Conservation (phyloP, 2,797 vertebrate genomes). For the Schizopygopsis malacanthus region DNA sequence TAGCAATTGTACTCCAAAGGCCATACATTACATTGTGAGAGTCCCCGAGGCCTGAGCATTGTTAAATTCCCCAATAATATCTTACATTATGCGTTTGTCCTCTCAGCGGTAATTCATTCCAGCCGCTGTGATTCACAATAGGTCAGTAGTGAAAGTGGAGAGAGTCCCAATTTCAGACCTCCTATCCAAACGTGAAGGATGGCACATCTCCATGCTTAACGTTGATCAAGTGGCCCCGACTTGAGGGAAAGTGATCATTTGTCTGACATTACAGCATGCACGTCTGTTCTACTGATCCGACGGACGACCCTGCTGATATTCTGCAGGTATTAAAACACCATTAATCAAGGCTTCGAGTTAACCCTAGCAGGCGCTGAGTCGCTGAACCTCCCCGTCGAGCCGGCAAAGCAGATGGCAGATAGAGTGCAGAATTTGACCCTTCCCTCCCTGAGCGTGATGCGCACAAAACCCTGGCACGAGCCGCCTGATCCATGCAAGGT, state of each 20-base stretch:
- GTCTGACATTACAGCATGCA: conserved; percentile 52
- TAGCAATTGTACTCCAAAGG: conserved; percentile 81
- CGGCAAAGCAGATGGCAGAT: conserved; percentile 75
- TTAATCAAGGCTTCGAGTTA: conserved; percentile 43
- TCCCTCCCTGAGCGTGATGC: conserved; percentile 71
- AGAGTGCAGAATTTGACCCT: conserved; percentile 76
- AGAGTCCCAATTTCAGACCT: conserved; percentile 53
- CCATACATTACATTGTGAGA: conserved; percentile 75
- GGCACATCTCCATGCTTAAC: conserved; percentile 48
- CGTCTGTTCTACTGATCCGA: conserved; percentile 36
- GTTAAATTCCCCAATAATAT: conserved; percentile 85
- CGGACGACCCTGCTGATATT: conserved; percentile 50
- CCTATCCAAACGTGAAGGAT: conserved; percentile 48
- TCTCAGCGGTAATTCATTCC: conserved; percentile 60
- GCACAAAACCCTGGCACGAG: conserved; percentile 70
- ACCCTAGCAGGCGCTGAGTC: conserved; percentile 35
- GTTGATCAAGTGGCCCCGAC: conserved; percentile 52
- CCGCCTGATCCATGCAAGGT: conserved; percentile 65
- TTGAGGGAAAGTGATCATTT: conserved; percentile 55
- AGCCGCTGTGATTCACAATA: conserved; percentile 50
- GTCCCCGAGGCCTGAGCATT: conserved; percentile 76
- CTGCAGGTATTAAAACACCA: conserved; percentile 38
- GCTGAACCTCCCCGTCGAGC: conserved; percentile 33
- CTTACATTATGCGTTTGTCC: conserved; percentile 72
- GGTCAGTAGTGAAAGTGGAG: conserved; percentile 55